Conservation (phyloP, 2,113 vertebrate species). For the Corythornis cristatus region DNA sequence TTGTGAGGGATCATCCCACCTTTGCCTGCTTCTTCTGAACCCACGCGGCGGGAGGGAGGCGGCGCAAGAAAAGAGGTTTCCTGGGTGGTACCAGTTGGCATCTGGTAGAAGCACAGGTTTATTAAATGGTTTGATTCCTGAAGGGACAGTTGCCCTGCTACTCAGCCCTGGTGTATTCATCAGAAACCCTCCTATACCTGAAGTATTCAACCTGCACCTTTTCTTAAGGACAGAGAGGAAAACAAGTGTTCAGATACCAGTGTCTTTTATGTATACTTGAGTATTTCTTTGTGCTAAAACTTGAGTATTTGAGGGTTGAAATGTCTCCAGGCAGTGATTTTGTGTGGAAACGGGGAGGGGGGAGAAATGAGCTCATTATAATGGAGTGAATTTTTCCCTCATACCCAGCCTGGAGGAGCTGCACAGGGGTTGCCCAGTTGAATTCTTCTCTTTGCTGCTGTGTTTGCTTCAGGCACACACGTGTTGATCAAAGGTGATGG, state of each 20-base stretch:
- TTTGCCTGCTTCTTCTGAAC: neutral
- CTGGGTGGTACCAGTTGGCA: neutral
- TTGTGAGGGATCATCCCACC: neutral
- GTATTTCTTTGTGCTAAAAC: neutral
- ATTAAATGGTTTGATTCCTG: neutral
- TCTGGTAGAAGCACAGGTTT: neutral
- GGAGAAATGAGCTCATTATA: neutral
- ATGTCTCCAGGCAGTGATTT: neutral
- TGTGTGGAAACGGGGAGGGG: neutral
- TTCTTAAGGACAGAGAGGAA: neutral
- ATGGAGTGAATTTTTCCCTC: neutral
- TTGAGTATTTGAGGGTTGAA: neutral
- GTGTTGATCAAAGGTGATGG: neutral
- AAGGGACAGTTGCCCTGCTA: neutral
- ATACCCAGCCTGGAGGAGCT: neutral
- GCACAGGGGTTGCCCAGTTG: neutral
- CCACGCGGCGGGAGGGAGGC: neutral
- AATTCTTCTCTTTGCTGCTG: neutral
- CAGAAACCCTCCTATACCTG: neutral
- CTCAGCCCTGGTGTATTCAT: neutral
- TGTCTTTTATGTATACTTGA: neutral
- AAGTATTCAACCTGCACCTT: fast-evolving
- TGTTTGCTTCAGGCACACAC: neutral
- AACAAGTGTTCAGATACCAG: fast-evolving
- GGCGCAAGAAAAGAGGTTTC: neutral